phyloP scores from a whole-genome alignment of 1,140 invertebrate species.

The Saxidomus purpurata region DNA sequence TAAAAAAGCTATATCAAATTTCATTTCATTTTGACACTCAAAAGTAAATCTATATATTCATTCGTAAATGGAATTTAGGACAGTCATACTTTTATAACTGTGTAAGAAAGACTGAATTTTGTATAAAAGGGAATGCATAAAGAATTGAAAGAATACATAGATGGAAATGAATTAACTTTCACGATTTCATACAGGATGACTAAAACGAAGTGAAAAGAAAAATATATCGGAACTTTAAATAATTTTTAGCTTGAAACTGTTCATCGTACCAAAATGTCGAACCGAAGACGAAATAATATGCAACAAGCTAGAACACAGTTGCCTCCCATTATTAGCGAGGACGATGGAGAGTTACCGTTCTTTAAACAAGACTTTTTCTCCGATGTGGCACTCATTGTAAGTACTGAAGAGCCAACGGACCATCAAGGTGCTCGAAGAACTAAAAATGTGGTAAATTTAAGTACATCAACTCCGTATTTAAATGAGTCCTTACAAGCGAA shows the following conservation, averaged over 20 bases:
- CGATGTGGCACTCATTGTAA: slow-evolving; percentile 43
- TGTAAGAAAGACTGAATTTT: background rate
- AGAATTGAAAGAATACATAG: background rate
- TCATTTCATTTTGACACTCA: background rate
- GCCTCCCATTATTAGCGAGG: slow-evolving; percentile 55
- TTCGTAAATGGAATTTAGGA: background rate
- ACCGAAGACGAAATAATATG: slow-evolving; percentile 21
- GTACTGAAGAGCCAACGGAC: slow-evolving; percentile 14
- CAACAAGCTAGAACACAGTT: background rate
- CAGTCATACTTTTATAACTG: background rate
- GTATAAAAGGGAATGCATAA: background rate
- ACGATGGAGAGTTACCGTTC: slow-evolving; percentile 60
- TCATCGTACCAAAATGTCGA: slow-evolving; percentile 28
- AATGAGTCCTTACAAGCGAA: too few relatives aligned
- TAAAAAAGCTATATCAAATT: background rate
- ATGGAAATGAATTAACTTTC: background rate
- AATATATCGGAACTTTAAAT: background rate
- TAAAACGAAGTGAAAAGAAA: too few relatives aligned
- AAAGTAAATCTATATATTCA: background rate
- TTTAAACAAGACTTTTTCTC: slow-evolving; percentile 60
- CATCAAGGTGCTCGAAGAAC: background rate
- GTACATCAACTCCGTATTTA: background rate
- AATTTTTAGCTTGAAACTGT: background rate
- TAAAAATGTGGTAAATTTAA: slow-evolving; percentile 16
- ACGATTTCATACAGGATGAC: too few relatives aligned